Evolutionary conservation across 35 echinoderm and acorn worm genomes (phyloP).

Genomic region (Antedon bifida): DNA sequence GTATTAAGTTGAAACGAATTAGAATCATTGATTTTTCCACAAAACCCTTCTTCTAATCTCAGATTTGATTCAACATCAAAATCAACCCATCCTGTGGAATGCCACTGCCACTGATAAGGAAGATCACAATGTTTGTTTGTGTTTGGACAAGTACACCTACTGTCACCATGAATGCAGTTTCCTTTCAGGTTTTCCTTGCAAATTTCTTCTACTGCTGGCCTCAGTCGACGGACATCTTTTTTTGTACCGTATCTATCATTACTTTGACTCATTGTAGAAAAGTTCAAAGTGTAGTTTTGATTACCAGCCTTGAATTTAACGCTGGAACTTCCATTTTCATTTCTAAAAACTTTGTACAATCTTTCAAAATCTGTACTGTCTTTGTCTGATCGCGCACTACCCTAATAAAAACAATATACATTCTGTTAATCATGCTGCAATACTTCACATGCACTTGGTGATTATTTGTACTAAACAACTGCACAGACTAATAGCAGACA

Average conservation of each 20-base stretch:
- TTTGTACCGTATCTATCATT: slow-evolving; percentile 11
- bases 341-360: slow-evolving; percentile 1
- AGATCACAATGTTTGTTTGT: not conserved
- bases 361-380: slow-evolving; percentile 12
- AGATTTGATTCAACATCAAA: too few species aligned
- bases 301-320: not conserved
- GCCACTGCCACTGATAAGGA: not conserved
- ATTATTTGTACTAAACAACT: too few species aligned
- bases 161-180: not conserved
- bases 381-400: not conserved
- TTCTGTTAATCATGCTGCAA: too few species aligned
- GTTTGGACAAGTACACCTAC: not conserved
- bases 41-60: too few species aligned
- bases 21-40: too few species aligned
- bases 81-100: too few species aligned
- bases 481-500: too few species aligned
- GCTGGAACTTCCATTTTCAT: not conserved
- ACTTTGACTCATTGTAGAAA: slow-evolving; percentile 14
- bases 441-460: too few species aligned
- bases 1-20: too few species aligned
- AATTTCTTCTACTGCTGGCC: too few species aligned
- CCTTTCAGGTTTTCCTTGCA: not conserved
- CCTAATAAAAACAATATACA: too few species aligned
- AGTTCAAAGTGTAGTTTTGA: slow-evolving; percentile 19
- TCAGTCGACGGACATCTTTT: slow-evolving; percentile 13